Base-by-base conservation (phyloP, 2,797 vertebrate genomes). In the Ispidina lecontei region DNA sequence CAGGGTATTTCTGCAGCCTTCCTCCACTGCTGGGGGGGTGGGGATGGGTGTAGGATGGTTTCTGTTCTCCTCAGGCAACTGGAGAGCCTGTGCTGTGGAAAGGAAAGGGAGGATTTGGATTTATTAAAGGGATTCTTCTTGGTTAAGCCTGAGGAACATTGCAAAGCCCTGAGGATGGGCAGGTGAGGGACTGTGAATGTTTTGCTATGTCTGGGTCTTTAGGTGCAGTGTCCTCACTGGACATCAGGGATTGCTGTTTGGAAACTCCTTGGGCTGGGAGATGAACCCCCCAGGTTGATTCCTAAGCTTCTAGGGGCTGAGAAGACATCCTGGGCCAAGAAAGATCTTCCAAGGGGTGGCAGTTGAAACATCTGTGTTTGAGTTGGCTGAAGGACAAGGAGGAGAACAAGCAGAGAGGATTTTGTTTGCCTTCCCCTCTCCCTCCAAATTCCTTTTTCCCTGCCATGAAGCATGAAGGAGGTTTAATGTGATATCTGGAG, bases 221-320 rank as follows among this genome's bases (percentile, higher is more conserved):
- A 0, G 0, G 29, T 69, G 51, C 31, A 2, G 23, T 3, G 4
- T 46, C 49, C 51, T 64, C 29, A 1, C 37, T 33, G 9, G 52
- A 43, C 31, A 29, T 17, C 28, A 52, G 41, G 33, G 33, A 33
- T 28, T 62, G 33, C 19, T 69, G 31, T 20, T 54, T 8, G 21
- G 56, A 35, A 62, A 5, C 52, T 65, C 19, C 65, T 17, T 16
- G 10, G 37, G 29, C 59, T 63, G 55, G 41, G 35, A 78, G 15
- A 28, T 35, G 73, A n/a, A 20, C 16, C 26, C 3, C 3, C 7
- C 28, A 17, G 5, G 17, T 4, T 72, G 41, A 21, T 8, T 78
- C 33, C 76, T 43, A 9, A 52, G 8, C n/a, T 60, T 72, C 16
- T 14, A 0, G 2, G 5, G 20, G 18, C 20, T 29, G 31, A 76